Conservation (phyloP, 2,888 invertebrate genomes). For the Drosophila antonietae region DNA sequence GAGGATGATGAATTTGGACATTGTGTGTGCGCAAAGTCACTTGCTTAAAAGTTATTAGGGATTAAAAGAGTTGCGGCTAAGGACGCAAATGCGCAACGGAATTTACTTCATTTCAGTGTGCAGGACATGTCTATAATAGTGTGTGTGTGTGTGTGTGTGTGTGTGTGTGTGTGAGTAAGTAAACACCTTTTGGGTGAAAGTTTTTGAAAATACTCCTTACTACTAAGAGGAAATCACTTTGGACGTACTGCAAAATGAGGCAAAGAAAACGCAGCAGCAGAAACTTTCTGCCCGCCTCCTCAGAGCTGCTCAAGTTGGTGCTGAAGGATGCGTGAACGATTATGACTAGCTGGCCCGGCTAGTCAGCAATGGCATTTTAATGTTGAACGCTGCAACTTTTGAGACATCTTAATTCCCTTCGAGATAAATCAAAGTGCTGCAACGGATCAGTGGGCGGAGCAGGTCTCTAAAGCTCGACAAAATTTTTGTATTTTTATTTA, state of each 20-base stretch:
- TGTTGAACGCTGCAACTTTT: conserved; percentile 74
- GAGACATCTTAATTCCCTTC: conserved; percentile 82
- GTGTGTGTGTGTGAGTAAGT: conserved; percentile 27
- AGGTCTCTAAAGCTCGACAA: neutral
- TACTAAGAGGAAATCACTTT: conserved; percentile 82
- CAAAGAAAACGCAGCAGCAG: conserved; percentile 63
- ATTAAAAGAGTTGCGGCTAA: conserved; percentile 76
- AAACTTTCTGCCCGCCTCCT: conserved; percentile 55
- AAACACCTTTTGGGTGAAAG: conserved; percentile 80
- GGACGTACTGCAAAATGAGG: conserved; percentile 64
- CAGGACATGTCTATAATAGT: conserved; percentile 22
- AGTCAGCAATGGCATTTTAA: conserved; percentile 49
- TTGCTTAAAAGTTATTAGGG: conserved; percentile 80
- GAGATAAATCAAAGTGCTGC: conserved; percentile 75
- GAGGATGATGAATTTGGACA: conserved; percentile 79
- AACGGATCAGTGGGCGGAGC: conserved; percentile 15
- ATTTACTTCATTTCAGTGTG: conserved; percentile 71
- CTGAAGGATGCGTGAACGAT: conserved; percentile 69
- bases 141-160: no score
- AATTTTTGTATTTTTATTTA: conserved; percentile 71
- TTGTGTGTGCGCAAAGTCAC: conserved; percentile 79
- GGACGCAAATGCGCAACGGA: conserved; percentile 60
- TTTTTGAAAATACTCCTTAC: conserved; percentile 82
- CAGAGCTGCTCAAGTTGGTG: neutral
- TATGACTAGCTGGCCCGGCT: conserved; percentile 57